Percentiles rank a stretch among this genome's conserved stretches.
Conservation (phyloP, 2,797 vertebrate species). For the Aldrovandia affinis region DNA sequence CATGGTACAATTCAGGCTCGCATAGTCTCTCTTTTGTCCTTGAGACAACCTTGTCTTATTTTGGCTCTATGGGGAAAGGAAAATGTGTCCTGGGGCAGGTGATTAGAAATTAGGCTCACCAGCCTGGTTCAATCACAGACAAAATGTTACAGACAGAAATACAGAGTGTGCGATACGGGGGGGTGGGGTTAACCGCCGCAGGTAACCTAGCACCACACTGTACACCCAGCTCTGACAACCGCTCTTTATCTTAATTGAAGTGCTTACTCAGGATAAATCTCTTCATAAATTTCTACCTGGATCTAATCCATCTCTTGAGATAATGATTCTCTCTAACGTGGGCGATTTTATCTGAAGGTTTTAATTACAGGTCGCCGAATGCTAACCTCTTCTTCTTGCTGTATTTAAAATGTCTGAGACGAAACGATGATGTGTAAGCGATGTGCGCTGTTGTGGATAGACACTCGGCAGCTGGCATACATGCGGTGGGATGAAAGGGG, state of each 20-base stretch:
- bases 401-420: constrained; percentile 38
- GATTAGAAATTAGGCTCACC: constrained; percentile 13
- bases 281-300: constrained; percentile 54
- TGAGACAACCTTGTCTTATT: constrained; percentile 19
- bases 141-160: constrained; percentile 39
- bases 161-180: background rate
- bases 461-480: constrained; percentile 62
- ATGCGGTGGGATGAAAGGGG: constrained; percentile 31
- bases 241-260: constrained; percentile 63
- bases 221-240: constrained; percentile 64
- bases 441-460: constrained; percentile 63
- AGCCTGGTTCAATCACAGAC: constrained; percentile 34
- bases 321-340: constrained; percentile 44
- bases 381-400: constrained; percentile 34
- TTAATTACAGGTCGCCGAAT: constrained; percentile 62
- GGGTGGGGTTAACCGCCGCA: constrained; percentile 7
- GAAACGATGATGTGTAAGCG: constrained; percentile 58
- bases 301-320: constrained; percentile 24
- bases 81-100: background rate
- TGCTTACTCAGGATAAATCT: constrained; percentile 59
- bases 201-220: constrained; percentile 63
- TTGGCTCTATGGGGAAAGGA: constrained; percentile 2
- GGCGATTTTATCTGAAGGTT: constrained; percentile 66
- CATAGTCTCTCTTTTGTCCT: constrained; percentile 22
- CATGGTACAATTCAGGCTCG: background rate